phyloP scores from a whole-genome alignment of 1,140 invertebrate species.

The Triops cancriformis region DNA sequence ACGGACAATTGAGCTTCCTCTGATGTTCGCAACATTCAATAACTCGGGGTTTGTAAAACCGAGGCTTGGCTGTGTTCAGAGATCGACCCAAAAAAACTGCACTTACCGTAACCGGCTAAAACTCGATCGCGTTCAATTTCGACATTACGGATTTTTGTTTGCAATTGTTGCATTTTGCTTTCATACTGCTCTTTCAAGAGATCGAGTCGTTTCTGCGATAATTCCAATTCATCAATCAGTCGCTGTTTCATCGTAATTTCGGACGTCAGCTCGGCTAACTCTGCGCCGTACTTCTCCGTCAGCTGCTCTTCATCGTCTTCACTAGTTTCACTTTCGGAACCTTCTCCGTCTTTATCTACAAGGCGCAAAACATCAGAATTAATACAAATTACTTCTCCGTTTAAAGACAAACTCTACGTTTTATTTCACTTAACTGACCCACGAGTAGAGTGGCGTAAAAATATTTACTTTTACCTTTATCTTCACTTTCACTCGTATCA shows the following conservation, averaged over 20 bases:
- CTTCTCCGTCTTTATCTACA: neutral
- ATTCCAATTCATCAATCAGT: constrained; percentile 86
- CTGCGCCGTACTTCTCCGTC: constrained; percentile 32
- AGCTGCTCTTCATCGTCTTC: constrained; percentile 36
- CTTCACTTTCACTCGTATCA: neutral
- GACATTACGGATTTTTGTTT: constrained; percentile 76
- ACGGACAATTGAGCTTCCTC: too few species aligned
- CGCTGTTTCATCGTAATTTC: constrained; percentile 88
- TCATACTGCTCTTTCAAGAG: constrained; percentile 86
- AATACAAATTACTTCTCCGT: neutral
- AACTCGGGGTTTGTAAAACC: too few species aligned
- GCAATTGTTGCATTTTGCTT: constrained; percentile 81
- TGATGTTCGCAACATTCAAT: too few species aligned
- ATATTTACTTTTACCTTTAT: neutral
- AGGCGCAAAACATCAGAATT: neutral
- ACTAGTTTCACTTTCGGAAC: neutral
- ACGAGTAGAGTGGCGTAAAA: neutral
- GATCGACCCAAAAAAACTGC: neutral
- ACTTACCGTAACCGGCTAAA: constrained; percentile 43
- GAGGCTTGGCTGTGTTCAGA: too few species aligned
- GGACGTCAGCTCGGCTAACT: constrained; percentile 68
- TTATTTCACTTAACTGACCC: too few species aligned
- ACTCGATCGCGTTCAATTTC: constrained; percentile 90
- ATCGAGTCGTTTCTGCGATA: constrained; percentile 70
- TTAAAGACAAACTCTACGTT: neutral